phyloP scores from a whole-genome alignment of 2,113 vertebrate species.

The Orthonyx spaldingii region DNA sequence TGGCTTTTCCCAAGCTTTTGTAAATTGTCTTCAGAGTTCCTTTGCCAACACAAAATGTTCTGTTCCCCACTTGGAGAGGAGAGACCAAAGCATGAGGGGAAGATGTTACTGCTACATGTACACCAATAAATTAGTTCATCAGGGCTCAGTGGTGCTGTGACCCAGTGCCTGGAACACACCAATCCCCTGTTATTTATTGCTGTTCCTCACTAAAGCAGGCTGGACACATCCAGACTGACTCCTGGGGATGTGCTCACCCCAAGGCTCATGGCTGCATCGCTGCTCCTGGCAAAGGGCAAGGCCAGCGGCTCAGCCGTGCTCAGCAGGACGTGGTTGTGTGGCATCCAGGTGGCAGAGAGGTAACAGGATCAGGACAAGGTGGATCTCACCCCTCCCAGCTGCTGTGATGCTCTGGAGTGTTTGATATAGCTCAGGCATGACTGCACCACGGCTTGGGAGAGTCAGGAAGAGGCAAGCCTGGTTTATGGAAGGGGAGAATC shows the following conservation, averaged over 20 bases:
- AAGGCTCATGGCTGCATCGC: accelerated
- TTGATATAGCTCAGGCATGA: not conserved
- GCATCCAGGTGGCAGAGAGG: not conserved
- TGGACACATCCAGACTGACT: not conserved
- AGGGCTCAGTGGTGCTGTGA: not conserved
- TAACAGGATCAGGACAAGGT: not conserved
- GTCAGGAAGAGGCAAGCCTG: not conserved
- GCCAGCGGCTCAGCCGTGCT: not conserved
- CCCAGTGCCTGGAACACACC: not conserved
- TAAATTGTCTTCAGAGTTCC: not conserved
- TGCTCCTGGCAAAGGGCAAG: not conserved
- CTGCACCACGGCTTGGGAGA: not conserved
- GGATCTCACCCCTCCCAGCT: not conserved
- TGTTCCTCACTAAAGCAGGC: not conserved
- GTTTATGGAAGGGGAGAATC: not conserved
- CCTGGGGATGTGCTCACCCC: not conserved
- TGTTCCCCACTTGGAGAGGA: not conserved
- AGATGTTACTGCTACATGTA: not conserved
- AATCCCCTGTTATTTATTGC: not conserved
- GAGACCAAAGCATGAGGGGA: not conserved
- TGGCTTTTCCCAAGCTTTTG: not conserved
- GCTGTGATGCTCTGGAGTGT: not conserved
- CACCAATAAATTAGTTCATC: not conserved
- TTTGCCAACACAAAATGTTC: not conserved
- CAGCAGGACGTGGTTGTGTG: accelerated